Evolutionary conservation across 2,888 invertebrate genomes (phyloP).

Genomic region (Venusia cambrica): DNA sequence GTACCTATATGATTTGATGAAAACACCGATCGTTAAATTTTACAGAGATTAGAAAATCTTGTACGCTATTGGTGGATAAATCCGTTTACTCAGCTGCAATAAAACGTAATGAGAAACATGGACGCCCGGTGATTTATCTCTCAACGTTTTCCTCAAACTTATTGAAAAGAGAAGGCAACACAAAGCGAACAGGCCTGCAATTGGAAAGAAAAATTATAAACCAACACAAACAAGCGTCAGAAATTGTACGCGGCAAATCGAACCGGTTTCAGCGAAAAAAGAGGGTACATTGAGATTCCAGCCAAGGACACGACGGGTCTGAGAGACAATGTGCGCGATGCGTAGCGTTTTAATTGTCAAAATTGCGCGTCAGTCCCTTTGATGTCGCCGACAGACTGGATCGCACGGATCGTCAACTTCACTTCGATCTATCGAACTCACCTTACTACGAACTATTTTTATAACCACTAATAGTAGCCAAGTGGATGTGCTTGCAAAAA

Average conservation of each 20-base stretch:
- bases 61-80: slow-evolving; percentile 28
- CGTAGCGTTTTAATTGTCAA: slow-evolving; percentile 76
- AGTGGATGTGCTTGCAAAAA: slow-evolving; percentile 7
- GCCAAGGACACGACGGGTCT: slow-evolving; percentile 63
- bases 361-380: slow-evolving; percentile 63
- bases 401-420: slow-evolving; percentile 19
- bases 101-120: slow-evolving; percentile 22
- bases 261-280: slow-evolving; percentile 60
- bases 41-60: slow-evolving; percentile 31
- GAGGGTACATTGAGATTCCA: slow-evolving; percentile 60
- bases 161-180: slow-evolving; percentile 36
- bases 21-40: slow-evolving; percentile 51
- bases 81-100: slow-evolving; percentile 21
- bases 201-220: slow-evolving; percentile 28
- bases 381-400: slow-evolving; percentile 52
- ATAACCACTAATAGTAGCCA: slow-evolving; percentile 13
- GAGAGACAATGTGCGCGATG: slow-evolving; percentile 62
- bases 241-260: slow-evolving; percentile 49
- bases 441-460: slow-evolving; percentile 22
- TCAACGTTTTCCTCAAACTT: slow-evolving; percentile 12
- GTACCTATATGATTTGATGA: slow-evolving; percentile 52
- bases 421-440: slow-evolving; percentile 25
- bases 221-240: slow-evolving; percentile 29
- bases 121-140: slow-evolving; percentile 14
- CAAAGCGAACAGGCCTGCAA: slow-evolving; percentile 33